Base-by-base conservation (phyloP, 2,113 vertebrate genomes). In the Erythrolamprus reginae region DNA sequence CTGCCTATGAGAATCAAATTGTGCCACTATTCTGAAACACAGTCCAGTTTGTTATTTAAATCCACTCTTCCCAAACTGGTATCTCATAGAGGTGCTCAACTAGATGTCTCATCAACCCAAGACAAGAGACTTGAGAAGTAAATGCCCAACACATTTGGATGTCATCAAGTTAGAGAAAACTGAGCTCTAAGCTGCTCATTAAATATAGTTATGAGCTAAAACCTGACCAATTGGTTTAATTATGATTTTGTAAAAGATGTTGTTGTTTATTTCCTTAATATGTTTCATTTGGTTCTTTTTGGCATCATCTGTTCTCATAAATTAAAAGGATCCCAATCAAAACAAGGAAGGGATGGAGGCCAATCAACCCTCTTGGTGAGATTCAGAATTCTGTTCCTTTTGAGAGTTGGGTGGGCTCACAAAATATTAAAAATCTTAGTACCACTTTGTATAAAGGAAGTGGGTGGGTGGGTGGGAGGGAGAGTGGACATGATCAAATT, bases 391-490 rank as follows among this genome's bases (percentile, higher is more conserved):
- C n/a, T 77, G 52, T 83, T 58, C 26, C 82, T 83, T 89, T 82
- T 9, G 10, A 1, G n/a, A 77, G 52, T 4, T 53, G 83, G 83
- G 8, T 23, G 33, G 33, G 47, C 33, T 88, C 13, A 10, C 38
- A 53, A 61, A 88, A 24, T 47, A 88, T 87, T 88, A 83, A 33
- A 83, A 91, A 83, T 84, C 55, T 87, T 65, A 83, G 50, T 84
- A 84, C 52, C n/a, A 61, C 24, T 91, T 89, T 89, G 50, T 91
- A 82, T 86, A 91, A 86, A 86, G 50, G 28, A 45, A 55, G 77
- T 61, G 65, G 85, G 86, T 21, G 82, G 82, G 33, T 77, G 70
- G n/a, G 10, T 10, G 58, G 58, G 87, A 3, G 45, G 45, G 45
- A 56, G 56, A 86, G 8, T 42, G 38, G 51, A 77, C 23, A 24